These are phyloP conservation scores for Hestina assimilis DNA, from an alignment of 1,140 invertebrate species.

Conservation along the genomic window DNA sequence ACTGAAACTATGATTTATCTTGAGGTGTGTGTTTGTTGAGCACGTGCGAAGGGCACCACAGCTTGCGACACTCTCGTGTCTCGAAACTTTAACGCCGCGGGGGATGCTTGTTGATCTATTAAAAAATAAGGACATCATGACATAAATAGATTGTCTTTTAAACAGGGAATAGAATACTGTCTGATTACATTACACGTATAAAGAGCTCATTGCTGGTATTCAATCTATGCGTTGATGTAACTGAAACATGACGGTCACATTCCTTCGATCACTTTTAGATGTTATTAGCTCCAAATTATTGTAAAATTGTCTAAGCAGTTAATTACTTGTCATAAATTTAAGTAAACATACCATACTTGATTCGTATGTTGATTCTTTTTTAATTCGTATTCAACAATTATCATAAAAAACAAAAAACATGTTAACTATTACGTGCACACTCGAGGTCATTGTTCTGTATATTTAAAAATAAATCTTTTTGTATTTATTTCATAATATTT, in stretches of 20 bases:
- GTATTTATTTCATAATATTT: neutral
- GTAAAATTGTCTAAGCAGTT: neutral
- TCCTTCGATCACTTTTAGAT: slow-evolving; percentile 65
- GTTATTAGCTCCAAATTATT: slow-evolving; percentile 47
- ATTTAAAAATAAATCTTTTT: neutral
- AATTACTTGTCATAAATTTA: neutral
- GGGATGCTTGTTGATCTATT: slow-evolving; percentile 75
- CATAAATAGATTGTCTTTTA: slow-evolving; percentile 73
- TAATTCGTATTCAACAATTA: slow-evolving; percentile 51
- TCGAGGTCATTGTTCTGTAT: slow-evolving; percentile 68
- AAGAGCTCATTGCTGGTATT: slow-evolving; percentile 45
- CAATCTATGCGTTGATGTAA: slow-evolving; percentile 71
- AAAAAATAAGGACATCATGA: slow-evolving; percentile 77
- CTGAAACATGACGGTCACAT: slow-evolving; percentile 77
- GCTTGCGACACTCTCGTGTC: slow-evolving; percentile 63
- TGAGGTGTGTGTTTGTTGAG: slow-evolving; percentile 28
- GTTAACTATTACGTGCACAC: slow-evolving; percentile 69
- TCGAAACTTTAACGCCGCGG: slow-evolving; percentile 60
- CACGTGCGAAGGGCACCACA: slow-evolving; percentile 66
- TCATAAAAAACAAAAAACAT: slow-evolving; percentile 72
- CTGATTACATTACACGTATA: slow-evolving; percentile 48
- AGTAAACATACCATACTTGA: neutral
- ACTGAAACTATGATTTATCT: slow-evolving; percentile 13
- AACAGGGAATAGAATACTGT: slow-evolving; percentile 43
- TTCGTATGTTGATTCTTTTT: slow-evolving; percentile 28